Evolutionary conservation across 2,888 invertebrate genomes (phyloP), one percentile per base, ranked within the genome.

Genomic region (Limulus polyphemus): DNA sequence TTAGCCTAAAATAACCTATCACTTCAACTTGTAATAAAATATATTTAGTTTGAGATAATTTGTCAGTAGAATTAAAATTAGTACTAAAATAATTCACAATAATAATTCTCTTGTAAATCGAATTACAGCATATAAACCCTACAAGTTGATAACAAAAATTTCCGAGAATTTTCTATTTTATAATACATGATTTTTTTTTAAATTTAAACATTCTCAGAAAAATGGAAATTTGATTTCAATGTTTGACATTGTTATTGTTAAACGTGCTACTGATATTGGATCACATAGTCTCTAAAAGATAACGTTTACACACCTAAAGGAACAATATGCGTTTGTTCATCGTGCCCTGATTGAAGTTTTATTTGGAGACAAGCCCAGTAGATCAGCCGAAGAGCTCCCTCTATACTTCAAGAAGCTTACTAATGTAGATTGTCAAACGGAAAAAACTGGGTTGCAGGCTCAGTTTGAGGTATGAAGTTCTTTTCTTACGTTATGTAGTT

Each of bases 241-340:
- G 14, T 14, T 14, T 55, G 5, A 55, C 12, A 12, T 55, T 7
- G 14, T 14, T 11, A 55, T 11, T 55, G 17, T 13, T 17, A 50
- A 13, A 9, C 5, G 14, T 50, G 50, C 48, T 56, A 5, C 7
- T 13, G n/a, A 56, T 56, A 12, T 7, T 17, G 2, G 12, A 12
- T 7, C 12, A 7, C 4, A 55, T 55, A 55, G n/a, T 14, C 12
- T 17, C 12, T 12, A 1, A 16, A 55, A 7, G n/a, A 12, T n/a
- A 10, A 9, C 7, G 54, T 57, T 55, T 55, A 17, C 47, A 13
- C 32, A 49, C 10, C 49, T 48, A 2, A 49, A 66, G 66, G 66
- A 66, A 47, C 66, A 66, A 47, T 66, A 61, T 49, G 55, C 50
- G 1, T 66, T 66, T 49, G 64, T 66, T n/a, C 60, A 66, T 56